Percentiles rank a stretch among this genome's conserved stretches.
Evolutionary conservation across 2,797 vertebrate genomes (phyloP).

Genomic region (Epinephelus malabaricus): DNA sequence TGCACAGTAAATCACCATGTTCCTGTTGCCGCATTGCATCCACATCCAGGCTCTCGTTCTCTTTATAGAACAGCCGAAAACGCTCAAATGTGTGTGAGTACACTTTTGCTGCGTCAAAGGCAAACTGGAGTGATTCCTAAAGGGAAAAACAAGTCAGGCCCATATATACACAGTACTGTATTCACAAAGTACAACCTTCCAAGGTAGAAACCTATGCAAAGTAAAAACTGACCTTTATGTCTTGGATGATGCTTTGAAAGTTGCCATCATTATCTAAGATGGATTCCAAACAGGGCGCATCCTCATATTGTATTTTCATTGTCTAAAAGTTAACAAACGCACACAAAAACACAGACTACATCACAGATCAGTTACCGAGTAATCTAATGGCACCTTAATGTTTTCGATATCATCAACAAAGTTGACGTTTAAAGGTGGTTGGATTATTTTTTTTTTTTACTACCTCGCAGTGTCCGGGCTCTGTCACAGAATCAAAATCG

Average conservation of each 20-base stretch:
- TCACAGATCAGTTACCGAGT: neutral
- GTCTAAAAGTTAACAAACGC: conserved; percentile 64
- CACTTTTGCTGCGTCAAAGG: conserved; percentile 85
- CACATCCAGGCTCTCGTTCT: conserved; percentile 90
- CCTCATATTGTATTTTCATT: conserved; percentile 78
- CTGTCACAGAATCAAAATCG: conserved; percentile 85
- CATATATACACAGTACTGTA: neutral
- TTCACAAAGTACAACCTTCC: neutral
- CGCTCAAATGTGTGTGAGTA: conserved; percentile 87
- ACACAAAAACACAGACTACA: neutral
- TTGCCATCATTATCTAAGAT: conserved; percentile 87
- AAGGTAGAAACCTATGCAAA: neutral
- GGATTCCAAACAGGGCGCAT: conserved; percentile 83
- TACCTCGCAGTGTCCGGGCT: conserved; percentile 79
- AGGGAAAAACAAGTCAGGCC: conserved; percentile 8
- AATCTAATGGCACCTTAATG: neutral
- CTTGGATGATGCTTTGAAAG: conserved; percentile 78
- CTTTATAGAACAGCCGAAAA: conserved; percentile 86
- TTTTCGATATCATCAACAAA: neutral
- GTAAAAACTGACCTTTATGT: conserved; percentile 85
- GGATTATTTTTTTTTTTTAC: neutral
- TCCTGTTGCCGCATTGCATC: conserved; percentile 83
- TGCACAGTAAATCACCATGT: conserved; percentile 80
- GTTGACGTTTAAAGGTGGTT: neutral
- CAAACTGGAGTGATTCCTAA: conserved; percentile 85